Evolutionary conservation across 2,113 vertebrate species (phyloP), one percentile per base, ranked within the genome.

Genomic region (Erythrocebus patas): DNA sequence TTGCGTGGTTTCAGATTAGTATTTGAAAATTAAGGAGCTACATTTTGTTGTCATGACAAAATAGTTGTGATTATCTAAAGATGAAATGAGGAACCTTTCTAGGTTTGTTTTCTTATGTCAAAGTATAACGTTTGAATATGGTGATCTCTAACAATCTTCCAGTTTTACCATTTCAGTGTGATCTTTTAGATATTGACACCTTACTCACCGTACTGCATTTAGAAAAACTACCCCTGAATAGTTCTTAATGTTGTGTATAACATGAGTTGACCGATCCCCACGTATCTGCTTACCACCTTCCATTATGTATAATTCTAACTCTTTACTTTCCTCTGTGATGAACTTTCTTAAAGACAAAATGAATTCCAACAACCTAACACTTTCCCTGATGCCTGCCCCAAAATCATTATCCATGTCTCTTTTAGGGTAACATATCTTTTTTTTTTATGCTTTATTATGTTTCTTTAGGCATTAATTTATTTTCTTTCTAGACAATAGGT

Each of bases 311-410:
- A 3, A 64, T 27, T 93, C 8, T 95, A 11, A 59, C 6, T 30
- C 14, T 70, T 86, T 45, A 40, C 4, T 48, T 80, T 79, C 83
- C 86, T 48, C 35, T 48, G 0, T 76, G n/a, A 40, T 90, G 4
- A 78, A 61, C 73, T 59, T 89, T 93, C 30, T 64, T 57, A 87
- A 92, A 76, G 48, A 76, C 6, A 64, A 89, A 73, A 93, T 96
- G 16, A 87, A 66, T 78, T 82, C 23, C 79, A 90, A 64, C 68
- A 91, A 64, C n/a, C 10, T 75, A 75, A 48, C 2, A 22, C 4
- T 5, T 55, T 59, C 22, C 17, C 61, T 61, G 7, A 90, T 32
- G 35, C 7, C 43, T 35, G 35, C 10, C 30, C 66, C 16, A 86
- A 64, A 73, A 12, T 11, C 6, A 22, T 38, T 81, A 48, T 40